Evolutionary conservation across 2,797 vertebrate species (phyloP).

Genomic region (Mionectes olivaceus): DNA sequence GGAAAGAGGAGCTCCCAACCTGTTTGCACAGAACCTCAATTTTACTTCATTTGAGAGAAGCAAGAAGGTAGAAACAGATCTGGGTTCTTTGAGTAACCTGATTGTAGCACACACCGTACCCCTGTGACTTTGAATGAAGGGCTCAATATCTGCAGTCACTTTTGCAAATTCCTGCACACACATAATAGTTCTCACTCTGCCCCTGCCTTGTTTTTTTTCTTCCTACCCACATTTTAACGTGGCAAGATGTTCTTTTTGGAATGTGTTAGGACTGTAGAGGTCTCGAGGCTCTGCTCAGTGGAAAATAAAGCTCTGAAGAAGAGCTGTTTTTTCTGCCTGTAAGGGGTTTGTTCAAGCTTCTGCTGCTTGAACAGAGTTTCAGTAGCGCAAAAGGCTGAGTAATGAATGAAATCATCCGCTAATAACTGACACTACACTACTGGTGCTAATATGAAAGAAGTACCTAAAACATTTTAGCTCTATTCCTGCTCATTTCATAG

Average conservation of each 20-base stretch:
- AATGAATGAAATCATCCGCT: not conserved
- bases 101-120: not conserved
- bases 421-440: not conserved
- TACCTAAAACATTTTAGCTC: not conserved
- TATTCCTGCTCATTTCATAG: not conserved
- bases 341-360: not conserved
- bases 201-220: accelerated
- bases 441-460: not conserved
- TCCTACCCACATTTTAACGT: not conserved
- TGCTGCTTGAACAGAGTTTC: not conserved
- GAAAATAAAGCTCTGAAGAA: not conserved
- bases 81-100: not conserved
- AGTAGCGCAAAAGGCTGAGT: not conserved
- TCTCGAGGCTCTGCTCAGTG: not conserved
- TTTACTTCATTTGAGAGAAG: not conserved
- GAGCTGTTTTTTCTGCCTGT: not conserved
- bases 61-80: not conserved
- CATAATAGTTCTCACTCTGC: accelerated
- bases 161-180: not conserved
- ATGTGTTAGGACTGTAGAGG: not conserved
- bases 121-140: not conserved
- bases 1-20: not conserved
- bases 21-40: not conserved
- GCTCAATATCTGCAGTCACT: not conserved
- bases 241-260: not conserved